Conservation (phyloP, 2,797 vertebrate species). For the Helicolenus hilgendorfi region DNA sequence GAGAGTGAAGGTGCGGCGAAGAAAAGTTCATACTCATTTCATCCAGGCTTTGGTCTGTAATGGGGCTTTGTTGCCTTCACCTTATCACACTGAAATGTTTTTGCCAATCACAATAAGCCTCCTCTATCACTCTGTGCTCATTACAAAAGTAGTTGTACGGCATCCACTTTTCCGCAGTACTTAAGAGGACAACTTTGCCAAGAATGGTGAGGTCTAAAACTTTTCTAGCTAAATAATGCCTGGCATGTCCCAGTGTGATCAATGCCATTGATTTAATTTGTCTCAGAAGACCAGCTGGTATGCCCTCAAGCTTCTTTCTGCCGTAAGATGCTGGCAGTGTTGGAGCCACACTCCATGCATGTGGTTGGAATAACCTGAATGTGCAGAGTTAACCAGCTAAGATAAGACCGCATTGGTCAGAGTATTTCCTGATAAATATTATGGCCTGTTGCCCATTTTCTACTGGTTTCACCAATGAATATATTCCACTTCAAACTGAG, state of each 20-base stretch:
- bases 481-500: background rate
- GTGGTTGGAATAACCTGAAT: background rate
- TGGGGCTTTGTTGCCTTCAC: background rate
- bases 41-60: slow-evolving; percentile 10
- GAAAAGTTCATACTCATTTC: background rate
- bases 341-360: background rate
- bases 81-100: background rate
- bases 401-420: background rate
- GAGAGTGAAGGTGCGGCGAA: background rate
- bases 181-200: background rate
- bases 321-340: background rate
- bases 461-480: background rate
- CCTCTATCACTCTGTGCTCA: background rate
- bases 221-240: background rate
- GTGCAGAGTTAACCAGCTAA: background rate
- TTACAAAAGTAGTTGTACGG: background rate
- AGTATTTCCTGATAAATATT: background rate
- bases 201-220: slow-evolving; percentile 1
- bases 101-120: background rate
- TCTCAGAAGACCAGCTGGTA: background rate
- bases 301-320: background rate
- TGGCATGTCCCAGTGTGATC: slow-evolving; percentile 6
- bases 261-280: slow-evolving; percentile 33
- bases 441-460: background rate
- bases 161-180: background rate